Percentiles rank a stretch among this genome's conserved stretches.
phyloP scores from a whole-genome alignment of 1,140 invertebrate species.

The Helicoverpa armigera region DNA sequence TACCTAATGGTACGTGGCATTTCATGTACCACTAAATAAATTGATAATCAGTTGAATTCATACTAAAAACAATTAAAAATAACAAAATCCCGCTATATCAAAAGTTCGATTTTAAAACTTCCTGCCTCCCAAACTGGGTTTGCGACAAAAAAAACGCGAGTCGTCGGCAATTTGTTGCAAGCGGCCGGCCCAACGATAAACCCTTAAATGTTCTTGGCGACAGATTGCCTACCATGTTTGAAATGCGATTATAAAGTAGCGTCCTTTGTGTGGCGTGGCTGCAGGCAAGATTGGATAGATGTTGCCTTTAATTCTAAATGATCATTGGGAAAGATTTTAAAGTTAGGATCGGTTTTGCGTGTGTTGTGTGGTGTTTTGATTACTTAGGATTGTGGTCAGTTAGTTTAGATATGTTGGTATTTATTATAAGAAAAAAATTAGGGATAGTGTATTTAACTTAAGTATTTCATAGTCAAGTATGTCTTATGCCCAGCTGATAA shows the following conservation, averaged over 20 bases:
- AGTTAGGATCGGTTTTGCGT: no score
- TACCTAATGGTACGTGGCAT: no score
- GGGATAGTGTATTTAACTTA: no score
- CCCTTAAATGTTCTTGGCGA: slow-evolving; percentile 43
- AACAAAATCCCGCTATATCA: slow-evolving; percentile 33
- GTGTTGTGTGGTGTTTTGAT: no score
- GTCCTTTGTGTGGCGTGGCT: slow-evolving; percentile 39
- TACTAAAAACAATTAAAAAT: slow-evolving; percentile 3
- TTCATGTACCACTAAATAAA: no score
- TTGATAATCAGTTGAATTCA: neutral
- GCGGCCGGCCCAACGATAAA: slow-evolving; percentile 42
- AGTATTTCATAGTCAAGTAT: no score
- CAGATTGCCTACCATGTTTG: slow-evolving; percentile 48
- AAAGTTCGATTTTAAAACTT: slow-evolving; percentile 45
- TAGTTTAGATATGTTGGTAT: no score
- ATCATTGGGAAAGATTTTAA: neutral
- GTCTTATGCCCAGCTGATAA: no score
- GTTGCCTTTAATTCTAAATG: slow-evolving; percentile 9
- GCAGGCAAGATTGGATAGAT: slow-evolving; percentile 36
- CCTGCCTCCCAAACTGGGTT: slow-evolving; percentile 36
- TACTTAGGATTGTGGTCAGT: no score
- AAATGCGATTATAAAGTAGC: slow-evolving; percentile 50
- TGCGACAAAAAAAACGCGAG: slow-evolving; percentile 37
- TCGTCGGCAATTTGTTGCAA: slow-evolving; percentile 41
- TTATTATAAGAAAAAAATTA: no score